phyloP scores from a whole-genome alignment of 2,113 vertebrate species.

The Hirundichthys speculiger region DNA sequence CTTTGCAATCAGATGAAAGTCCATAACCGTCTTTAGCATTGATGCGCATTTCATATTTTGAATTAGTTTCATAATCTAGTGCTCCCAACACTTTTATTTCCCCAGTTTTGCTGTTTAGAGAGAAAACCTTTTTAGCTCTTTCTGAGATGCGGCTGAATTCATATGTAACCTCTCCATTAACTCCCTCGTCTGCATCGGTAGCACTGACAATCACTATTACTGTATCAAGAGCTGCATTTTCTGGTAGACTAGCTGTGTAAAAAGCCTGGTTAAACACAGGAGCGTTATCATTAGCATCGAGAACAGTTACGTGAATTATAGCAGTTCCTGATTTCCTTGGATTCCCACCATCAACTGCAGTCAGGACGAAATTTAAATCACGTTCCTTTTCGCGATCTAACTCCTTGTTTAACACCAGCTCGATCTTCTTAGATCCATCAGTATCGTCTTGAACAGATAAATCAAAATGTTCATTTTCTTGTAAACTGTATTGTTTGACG shows the following conservation, averaged over 20 bases:
- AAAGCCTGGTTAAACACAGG: conserved; percentile 69
- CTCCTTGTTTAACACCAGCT: conserved; percentile 28
- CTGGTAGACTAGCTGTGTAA: conserved; percentile 66
- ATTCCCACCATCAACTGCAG: conserved; percentile 73
- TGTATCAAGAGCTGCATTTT: conserved; percentile 60
- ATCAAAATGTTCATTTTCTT: conserved; percentile 60
- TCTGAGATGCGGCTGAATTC: conserved; percentile 60
- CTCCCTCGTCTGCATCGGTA: conserved; percentile 75
- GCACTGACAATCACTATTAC: conserved; percentile 79
- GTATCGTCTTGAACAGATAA: conserved; percentile 32
- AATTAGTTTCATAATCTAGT: conserved; percentile 79
- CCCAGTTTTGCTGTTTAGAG: conserved; percentile 75
- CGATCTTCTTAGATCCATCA: conserved; percentile 37
- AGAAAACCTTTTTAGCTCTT: conserved; percentile 36
- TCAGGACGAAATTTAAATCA: conserved; percentile 59
- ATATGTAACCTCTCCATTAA: conserved; percentile 53
- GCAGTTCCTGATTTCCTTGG: conserved; percentile 71
- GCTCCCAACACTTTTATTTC: conserved; percentile 65
- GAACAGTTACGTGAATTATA: conserved; percentile 62
- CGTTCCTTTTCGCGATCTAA: conserved; percentile 63
- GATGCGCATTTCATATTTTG: conserved; percentile 77
- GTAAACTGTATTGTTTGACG: conserved; percentile 74
- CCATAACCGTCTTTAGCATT: conserved; percentile 78
- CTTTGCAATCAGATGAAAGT: conserved; percentile 70
- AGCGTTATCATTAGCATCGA: conserved; percentile 78